Percentiles rank a stretch among this genome's conserved stretches.
phyloP scores from a whole-genome alignment of 2,888 invertebrate genomes.

The Parnassius mnemosyne region DNA sequence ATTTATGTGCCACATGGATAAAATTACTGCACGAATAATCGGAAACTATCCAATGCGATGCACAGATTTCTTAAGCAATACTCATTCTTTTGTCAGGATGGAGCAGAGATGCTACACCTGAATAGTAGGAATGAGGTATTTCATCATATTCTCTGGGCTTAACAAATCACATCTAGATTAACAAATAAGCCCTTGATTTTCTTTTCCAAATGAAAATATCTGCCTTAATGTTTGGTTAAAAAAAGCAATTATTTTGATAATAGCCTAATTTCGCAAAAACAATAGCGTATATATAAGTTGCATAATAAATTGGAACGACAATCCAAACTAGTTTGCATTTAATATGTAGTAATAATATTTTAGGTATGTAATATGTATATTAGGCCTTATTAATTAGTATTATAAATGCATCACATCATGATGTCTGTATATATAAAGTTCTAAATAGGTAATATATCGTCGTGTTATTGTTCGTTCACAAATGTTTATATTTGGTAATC shows the following conservation, averaged over 20 bases:
- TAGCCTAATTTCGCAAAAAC: slow-evolving; percentile 17
- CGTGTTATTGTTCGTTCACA: slow-evolving; percentile 18
- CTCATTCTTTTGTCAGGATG: too few species aligned
- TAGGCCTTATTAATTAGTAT: slow-evolving; percentile 1
- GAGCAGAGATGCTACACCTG: too few species aligned
- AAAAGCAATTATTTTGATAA: not conserved
- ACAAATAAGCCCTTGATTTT: too few species aligned
- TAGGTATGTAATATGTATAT: slow-evolving; percentile 20
- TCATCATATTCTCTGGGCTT: too few species aligned
- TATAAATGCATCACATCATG: slow-evolving; percentile 17
- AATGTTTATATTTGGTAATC: slow-evolving; percentile 15
- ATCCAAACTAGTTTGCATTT: slow-evolving; percentile 26
- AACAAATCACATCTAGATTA: too few species aligned
- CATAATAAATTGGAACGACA: slow-evolving; percentile 16
- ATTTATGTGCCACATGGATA: too few species aligned
- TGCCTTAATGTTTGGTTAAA: too few species aligned
- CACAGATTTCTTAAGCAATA: too few species aligned
- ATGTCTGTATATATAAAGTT: slow-evolving; percentile 12
- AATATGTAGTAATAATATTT: slow-evolving; percentile 17
- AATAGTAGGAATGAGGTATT: too few species aligned
- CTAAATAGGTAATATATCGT: slow-evolving; percentile 17
- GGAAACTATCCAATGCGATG: too few species aligned
- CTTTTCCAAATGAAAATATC: too few species aligned
- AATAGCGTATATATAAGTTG: slow-evolving; percentile 9
- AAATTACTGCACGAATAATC: too few species aligned